Percentiles rank a stretch among this genome's conserved stretches.
Conservation (phyloP, 2,888 invertebrate species). For the Stenodera caucasica region DNA sequence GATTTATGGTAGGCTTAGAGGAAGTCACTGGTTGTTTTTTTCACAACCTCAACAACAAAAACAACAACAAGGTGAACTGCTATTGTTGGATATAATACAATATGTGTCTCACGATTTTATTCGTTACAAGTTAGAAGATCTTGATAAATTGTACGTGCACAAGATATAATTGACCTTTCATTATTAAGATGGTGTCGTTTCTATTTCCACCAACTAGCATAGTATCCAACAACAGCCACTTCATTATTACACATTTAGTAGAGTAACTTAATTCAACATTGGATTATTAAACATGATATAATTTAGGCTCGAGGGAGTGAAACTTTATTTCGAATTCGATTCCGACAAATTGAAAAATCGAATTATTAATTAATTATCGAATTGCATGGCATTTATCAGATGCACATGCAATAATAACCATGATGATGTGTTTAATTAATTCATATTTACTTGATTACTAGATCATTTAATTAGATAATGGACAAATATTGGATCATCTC, state of each 20-base stretch:
- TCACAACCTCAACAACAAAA: no score
- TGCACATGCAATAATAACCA: no score
- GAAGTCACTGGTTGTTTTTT: no score
- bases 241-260: background rate
- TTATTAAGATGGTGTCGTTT: background rate
- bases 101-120: constrained; percentile 21
- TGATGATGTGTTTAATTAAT: background rate
- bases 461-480: background rate
- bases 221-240: background rate
- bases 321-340: no score
- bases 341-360: no score
- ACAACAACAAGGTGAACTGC: background rate
- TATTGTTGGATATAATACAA: background rate
- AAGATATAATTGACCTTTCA: constrained; percentile 29
- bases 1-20: no score
- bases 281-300: background rate
- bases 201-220: background rate
- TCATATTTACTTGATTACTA: background rate
- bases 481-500: no score
- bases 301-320: no score
- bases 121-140: constrained; percentile 31
- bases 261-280: background rate
- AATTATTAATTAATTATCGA: no score
- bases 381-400: no score
- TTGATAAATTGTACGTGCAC: constrained; percentile 33